A percentile compares a stretch with the other conserved stretches of the same genome.
Evolutionary conservation across 2,113 vertebrate genomes (phyloP).

Genomic region (western clawed frog (Xenopus tropicalis)): DNA sequence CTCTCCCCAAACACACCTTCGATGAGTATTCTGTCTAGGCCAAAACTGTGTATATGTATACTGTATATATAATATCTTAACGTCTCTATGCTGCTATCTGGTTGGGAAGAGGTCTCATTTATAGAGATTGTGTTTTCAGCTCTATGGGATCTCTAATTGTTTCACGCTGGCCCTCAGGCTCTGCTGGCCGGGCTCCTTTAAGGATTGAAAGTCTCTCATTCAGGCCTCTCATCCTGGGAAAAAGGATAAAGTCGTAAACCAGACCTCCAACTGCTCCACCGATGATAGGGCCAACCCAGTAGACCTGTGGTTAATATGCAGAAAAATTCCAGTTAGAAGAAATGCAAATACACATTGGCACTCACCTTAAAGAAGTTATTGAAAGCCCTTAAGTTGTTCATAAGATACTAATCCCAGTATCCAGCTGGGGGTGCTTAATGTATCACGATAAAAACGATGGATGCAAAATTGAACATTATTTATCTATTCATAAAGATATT

Average conservation of each 20-base stretch:
- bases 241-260: conserved; percentile 87
- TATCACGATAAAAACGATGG: no score
- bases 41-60: neutral
- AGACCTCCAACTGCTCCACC: conserved; percentile 79
- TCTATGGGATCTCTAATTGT: conserved; percentile 77
- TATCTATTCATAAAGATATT: no score
- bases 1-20: conserved; percentile 24
- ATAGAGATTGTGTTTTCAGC: conserved; percentile 87
- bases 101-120: conserved; percentile 49
- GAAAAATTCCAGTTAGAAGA: neutral
- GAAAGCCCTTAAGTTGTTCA: no score
- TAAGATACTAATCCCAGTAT: no score
- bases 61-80: conserved; percentile 4
- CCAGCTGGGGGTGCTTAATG: no score
- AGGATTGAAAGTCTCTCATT: conserved; percentile 86
- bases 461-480: no score
- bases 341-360: no score
- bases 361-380: no score
- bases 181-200: conserved; percentile 73
- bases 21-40: conserved; percentile 33
- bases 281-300: conserved; percentile 89
- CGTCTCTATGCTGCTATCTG: conserved; percentile 27
- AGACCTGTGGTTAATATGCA: conserved; percentile 70
- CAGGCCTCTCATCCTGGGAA: conserved; percentile 80
- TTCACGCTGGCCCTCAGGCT: conserved; percentile 72